These are phyloP conservation scores for Scaptomyza reducta DNA, from an alignment of 2,888 invertebrate genomes.

Conservation along the genomic window DNA sequence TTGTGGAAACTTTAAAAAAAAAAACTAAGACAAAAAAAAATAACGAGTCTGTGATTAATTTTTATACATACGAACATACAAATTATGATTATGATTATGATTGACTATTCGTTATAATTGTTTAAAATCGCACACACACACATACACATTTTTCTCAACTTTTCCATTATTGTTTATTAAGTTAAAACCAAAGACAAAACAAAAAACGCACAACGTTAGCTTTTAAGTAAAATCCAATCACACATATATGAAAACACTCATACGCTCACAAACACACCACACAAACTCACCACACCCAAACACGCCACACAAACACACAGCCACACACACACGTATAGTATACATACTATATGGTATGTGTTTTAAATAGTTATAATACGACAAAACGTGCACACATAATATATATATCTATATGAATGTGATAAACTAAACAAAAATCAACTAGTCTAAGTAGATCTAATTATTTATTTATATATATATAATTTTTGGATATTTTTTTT, in stretches of 20 bases:
- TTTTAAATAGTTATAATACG: too few relatives aligned
- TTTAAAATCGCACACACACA: slow-evolving; percentile 25
- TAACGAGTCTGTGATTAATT: slow-evolving; percentile 71
- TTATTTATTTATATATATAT: slow-evolving; percentile 5
- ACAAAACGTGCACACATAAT: slow-evolving; percentile 33
- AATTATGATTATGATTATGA: slow-evolving; percentile 39
- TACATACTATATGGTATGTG: neutral
- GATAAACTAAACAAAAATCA: slow-evolving; percentile 27
- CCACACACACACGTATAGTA: slow-evolving; percentile 7
- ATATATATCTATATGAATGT: slow-evolving; percentile 32
- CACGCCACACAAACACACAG: slow-evolving; percentile 15
- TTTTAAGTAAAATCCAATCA: slow-evolving; percentile 24
- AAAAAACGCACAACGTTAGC: slow-evolving; percentile 29
- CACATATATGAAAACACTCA: slow-evolving; percentile 5
- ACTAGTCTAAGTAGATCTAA: slow-evolving; percentile 44
- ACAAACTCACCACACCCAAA: slow-evolving; percentile 19
- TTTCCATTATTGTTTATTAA: slow-evolving; percentile 47
- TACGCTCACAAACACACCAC: slow-evolving; percentile 1
- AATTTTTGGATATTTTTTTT: neutral
- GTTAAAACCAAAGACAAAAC: neutral
- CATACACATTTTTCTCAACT: slow-evolving; percentile 14
- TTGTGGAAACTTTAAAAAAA: slow-evolving; percentile 6
- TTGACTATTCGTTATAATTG: slow-evolving; percentile 42
- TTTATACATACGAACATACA: slow-evolving; percentile 37
- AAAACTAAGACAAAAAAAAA: too few relatives aligned